Conservation (phyloP, 2,797 vertebrate species). For the Acanthis flammea region DNA sequence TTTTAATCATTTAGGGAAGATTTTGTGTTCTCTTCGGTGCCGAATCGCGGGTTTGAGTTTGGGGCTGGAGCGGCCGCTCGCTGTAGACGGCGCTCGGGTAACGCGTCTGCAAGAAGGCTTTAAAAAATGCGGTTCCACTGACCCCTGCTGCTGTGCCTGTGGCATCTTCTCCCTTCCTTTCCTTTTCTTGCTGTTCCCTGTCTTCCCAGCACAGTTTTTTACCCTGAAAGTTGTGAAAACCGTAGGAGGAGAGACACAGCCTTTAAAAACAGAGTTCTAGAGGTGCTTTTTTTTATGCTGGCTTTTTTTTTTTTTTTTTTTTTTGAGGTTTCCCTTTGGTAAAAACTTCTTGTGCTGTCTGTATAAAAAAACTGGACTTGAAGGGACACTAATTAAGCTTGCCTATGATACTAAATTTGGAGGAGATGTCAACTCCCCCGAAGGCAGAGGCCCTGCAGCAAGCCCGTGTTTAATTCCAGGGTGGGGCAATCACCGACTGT, state of each 20-base stretch:
- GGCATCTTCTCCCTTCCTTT: background rate
- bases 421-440: background rate
- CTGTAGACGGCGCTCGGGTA: background rate
- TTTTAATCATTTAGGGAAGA: too few species aligned
- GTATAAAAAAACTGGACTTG: background rate
- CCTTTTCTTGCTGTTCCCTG: background rate
- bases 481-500: background rate
- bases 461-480: background rate
- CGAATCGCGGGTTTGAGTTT: background rate
- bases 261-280: background rate
- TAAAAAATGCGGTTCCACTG: fast-evolving
- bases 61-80: fast-evolving
- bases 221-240: background rate
- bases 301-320: background rate
- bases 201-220: background rate
- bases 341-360: background rate
- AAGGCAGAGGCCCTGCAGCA: background rate
- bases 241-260: fast-evolving
- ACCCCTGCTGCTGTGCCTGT: fast-evolving
- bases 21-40: background rate
- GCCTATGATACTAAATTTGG: background rate
- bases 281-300: background rate
- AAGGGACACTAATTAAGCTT: background rate
- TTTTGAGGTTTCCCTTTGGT: background rate
- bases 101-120: fast-evolving